Conservation (phyloP, 2,888 invertebrate genomes). For the Ganaspis brasiliensis region DNA sequence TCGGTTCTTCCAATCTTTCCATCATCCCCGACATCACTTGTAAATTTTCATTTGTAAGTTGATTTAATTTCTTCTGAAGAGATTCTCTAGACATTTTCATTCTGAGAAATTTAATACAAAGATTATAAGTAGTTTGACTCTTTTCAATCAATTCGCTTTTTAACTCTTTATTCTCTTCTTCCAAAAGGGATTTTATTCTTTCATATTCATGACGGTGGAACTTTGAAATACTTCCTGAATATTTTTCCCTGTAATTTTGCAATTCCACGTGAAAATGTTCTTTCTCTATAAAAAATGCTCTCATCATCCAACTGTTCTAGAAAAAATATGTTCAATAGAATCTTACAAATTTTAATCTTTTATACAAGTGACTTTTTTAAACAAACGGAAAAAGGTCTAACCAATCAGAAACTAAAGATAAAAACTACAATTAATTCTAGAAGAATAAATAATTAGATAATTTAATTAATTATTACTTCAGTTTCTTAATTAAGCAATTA, state of each 20-base stretch:
- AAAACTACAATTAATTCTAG: no score
- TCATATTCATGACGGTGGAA: constrained; percentile 59
- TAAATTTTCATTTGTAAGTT: constrained; percentile 67
- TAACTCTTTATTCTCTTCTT: constrained; percentile 66
- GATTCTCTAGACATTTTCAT: constrained; percentile 71
- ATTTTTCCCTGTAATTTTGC: constrained; percentile 77
- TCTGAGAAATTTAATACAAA: constrained; percentile 70
- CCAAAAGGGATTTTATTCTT: constrained; percentile 57
- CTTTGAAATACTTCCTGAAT: constrained; percentile 54
- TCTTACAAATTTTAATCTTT: no score
- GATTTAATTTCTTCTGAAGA: constrained; percentile 67
- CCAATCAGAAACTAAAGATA: no score
- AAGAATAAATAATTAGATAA: no score
- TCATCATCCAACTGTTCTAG: constrained; percentile 82
- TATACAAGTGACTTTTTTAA: no score
- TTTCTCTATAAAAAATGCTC: constrained; percentile 82
- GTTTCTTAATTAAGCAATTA: no score
- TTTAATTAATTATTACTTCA: no score
- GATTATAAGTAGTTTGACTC: constrained; percentile 67
- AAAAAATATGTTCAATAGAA: constrained; percentile 58
- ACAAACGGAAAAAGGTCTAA: no score
- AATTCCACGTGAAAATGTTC: constrained; percentile 82
- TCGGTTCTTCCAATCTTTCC: constrained; percentile 72
- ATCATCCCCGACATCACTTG: constrained; percentile 73
- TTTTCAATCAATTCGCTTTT: constrained; percentile 64